Percentiles rank a stretch among this genome's conserved stretches.
Evolutionary conservation across 2,888 invertebrate genomes (phyloP).

Genomic region (Plebejus melissa): DNA sequence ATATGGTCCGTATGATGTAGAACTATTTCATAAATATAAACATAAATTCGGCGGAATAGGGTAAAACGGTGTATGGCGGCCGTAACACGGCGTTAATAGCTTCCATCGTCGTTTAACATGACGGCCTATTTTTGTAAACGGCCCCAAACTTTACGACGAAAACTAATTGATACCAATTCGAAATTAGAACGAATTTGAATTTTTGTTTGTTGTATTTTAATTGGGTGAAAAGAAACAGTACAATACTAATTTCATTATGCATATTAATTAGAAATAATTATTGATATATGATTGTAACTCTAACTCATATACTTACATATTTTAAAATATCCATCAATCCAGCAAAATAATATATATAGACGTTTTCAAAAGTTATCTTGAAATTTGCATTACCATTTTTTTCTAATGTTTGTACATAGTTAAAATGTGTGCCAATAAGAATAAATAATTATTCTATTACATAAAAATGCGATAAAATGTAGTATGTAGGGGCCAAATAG

Average conservation of each 20-base stretch:
- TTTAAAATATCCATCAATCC: neutral
- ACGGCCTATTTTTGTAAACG: constrained; percentile 56
- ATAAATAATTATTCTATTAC: neutral
- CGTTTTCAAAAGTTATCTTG: neutral
- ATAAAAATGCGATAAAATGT: constrained; percentile 14
- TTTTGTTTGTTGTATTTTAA: neutral
- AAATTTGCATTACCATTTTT: neutral
- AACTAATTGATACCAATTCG: constrained; percentile 12
- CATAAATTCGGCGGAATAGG: constrained; percentile 46
- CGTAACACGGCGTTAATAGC: constrained; percentile 68
- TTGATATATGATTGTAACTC: neutral
- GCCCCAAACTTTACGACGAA: constrained; percentile 43
- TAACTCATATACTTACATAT: neutral
- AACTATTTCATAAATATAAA: constrained; percentile 34
- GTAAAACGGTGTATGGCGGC: constrained; percentile 54
- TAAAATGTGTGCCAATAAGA: constrained; percentile 3
- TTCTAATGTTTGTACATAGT: neutral
- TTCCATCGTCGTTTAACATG: constrained; percentile 54
- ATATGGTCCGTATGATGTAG: constrained; percentile 2
- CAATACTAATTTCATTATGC: neutral
- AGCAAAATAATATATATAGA: too few species aligned
- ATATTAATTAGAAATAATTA: too few species aligned
- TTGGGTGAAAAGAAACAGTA: neutral
- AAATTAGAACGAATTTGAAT: neutral
- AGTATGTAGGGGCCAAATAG: constrained; percentile 36